Base-by-base conservation (phyloP, 2,113 vertebrate species). In the Ophiodon elongatus region DNA sequence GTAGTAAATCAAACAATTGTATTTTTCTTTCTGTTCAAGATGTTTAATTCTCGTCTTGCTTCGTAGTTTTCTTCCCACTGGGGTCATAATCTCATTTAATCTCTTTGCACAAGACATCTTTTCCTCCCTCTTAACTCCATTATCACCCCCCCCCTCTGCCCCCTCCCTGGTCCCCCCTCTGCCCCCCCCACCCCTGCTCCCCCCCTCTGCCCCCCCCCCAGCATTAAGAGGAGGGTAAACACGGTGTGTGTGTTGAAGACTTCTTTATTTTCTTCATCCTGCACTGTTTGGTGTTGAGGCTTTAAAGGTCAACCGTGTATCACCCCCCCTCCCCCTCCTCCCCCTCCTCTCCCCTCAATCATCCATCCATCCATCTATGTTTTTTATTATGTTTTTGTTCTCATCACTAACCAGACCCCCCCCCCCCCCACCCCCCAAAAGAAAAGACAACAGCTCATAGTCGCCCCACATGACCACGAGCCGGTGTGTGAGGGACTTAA, bases 221-320 rank as follows among this genome's bases (percentile, higher is more conserved):
- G 63, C 4, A 17, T 9, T 25, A 39, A 88, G 62, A 62, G 75
- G 47, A 73, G 25, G n/a, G 84, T 68, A 83, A 88, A 91, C 76
- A 78, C 0, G 6, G 4, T 0, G 21, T 80, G 82, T 90, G 85
- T 85, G 84, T 83, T 33, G 3, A 41, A 62, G 71, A 80, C 86
- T 6, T 74, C 67, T 77, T 83, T 74, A 86, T 88, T 84, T 73
- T 79, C 86, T 76, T 31, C 83, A 7, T n/a, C 39, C 54, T 3
- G 52, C 8, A 1, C 41, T 82, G 78, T 82, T 81, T 85, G 63
- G 57, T 2, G 59, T 39, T 33, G 7, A 41, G 43, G 59, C 59
- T 72, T 63, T 70, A 76, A 69, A 80, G 70, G 76, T 73, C 82
- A 73, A 0, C 39, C 3, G 1, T 11, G 15, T 17, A 27, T 37